phyloP scores from a whole-genome alignment of 2,113 vertebrate species.

The Entomyzon cyanotis region DNA sequence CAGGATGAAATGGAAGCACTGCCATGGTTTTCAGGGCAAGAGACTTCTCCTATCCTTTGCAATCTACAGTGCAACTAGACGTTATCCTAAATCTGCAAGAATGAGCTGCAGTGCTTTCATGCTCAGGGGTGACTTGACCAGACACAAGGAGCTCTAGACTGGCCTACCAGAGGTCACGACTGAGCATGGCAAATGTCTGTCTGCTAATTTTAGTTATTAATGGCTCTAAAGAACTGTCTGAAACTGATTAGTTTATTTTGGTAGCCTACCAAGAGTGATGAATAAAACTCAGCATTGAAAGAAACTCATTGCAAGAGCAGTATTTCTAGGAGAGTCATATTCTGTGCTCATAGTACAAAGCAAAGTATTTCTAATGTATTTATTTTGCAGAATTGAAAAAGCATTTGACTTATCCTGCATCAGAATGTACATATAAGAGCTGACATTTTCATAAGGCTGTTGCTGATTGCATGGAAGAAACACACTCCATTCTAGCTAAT shows the following conservation, averaged over 20 bases:
- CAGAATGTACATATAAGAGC: slow-evolving; percentile 21
- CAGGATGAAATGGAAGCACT: background rate
- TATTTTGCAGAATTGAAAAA: slow-evolving; percentile 9
- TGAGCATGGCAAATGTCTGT: background rate
- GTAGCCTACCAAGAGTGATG: background rate
- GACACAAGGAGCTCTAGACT: background rate
- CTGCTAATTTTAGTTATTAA: slow-evolving; percentile 36
- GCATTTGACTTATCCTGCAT: slow-evolving; percentile 21
- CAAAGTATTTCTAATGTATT: background rate
- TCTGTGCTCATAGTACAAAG: background rate
- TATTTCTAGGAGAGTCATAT: background rate
- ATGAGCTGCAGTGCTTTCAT: background rate
- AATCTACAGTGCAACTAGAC: background rate
- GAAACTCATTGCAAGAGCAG: background rate
- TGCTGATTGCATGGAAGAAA: slow-evolving; percentile 42
- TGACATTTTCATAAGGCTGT: slow-evolving; percentile 58
- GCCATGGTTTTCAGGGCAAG: background rate
- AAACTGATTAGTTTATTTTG: slow-evolving; percentile 31
- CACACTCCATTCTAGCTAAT: slow-evolving; percentile 43
- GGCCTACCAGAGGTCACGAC: slow-evolving; percentile 1
- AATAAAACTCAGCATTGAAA: background rate
- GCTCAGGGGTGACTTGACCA: background rate
- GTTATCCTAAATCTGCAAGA: background rate
- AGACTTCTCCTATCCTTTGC: background rate
- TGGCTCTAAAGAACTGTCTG: slow-evolving; percentile 20